Evolutionary conservation across 2,888 invertebrate genomes (phyloP).

Genomic region (Apamea monoglypha): DNA sequence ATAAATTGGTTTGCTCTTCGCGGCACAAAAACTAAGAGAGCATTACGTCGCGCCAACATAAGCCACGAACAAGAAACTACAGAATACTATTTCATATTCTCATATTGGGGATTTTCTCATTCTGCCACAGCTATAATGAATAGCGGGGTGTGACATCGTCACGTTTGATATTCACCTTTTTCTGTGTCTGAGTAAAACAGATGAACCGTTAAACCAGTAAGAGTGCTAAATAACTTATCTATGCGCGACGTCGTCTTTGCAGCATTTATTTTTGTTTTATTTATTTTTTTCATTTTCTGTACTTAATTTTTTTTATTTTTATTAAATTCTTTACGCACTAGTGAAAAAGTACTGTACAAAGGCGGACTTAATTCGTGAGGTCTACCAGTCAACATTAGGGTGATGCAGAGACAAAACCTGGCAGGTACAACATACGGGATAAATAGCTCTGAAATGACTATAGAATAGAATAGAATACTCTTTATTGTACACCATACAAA

Average conservation of each 20-base stretch:
- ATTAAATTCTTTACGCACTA: neutral
- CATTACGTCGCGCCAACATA: neutral
- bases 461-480: too few species aligned
- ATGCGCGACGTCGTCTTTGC: neutral
- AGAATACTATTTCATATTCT: conserved; percentile 7
- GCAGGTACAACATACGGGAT: neutral
- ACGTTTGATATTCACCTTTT: neutral
- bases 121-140: neutral
- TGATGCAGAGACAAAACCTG: too few species aligned
- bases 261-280: neutral
- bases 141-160: neutral
- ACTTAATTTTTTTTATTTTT: too few species aligned
- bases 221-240: neutral
- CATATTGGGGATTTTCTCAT: too few species aligned
- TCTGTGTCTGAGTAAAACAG: neutral
- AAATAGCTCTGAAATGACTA: neutral
- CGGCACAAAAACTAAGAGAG: conserved; percentile 22
- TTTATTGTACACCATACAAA: too few species aligned
- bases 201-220: neutral
- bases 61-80: conserved; percentile 1
- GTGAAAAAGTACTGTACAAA: neutral
- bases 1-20: conserved; percentile 14
- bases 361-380: neutral
- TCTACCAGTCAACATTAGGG: neutral
- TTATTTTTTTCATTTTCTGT: too few species aligned